Base-by-base conservation (phyloP, 2,797 vertebrate genomes). In the Helarctos malayanus region DNA sequence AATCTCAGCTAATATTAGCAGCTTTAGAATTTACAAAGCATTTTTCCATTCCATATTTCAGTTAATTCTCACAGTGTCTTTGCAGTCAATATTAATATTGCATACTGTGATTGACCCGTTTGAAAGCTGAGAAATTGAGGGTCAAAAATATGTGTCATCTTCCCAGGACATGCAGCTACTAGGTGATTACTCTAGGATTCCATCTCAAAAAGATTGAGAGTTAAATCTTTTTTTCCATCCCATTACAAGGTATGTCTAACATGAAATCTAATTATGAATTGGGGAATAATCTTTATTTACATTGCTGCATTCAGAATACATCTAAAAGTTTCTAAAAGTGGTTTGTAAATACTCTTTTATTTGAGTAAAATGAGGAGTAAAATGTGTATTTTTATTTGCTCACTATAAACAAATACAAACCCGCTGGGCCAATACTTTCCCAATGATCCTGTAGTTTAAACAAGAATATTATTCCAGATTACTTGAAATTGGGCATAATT, bases 21-120 rank as follows among this genome's bases (percentile, higher is more conserved):
- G 35, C 63, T 79, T 92, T 85, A 73, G 80, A 90, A 78, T 68
- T 93, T 91, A 63, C 47, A 78, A 79, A 54, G 32, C 47, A 38
- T n/a, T 89, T 83, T 76, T 89, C 57, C 29, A 57, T 29, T 56
- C 21, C n/a, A 15, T 52, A 71, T 84, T 80, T 88, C 35, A 90
- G 23, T 91, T 59, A 92, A 29, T 71, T 79, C 54, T 68, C 45
- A 71, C 35, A 79, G 47, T 93, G 47, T 63, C 63, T 82, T 38
- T 38, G 10, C 21, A 78, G 14, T 25, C 25, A 38, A 3, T 84
- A 78, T 75, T 73, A 95, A 93, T 47, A 87, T n/a, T 47, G 16
- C 14, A 35, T 61, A 16, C 65, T 56, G 29, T 38, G 94, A 81
- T 49, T 16, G 38, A 85, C 73, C 54, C 10, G 8, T 75, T 91